These are phyloP conservation scores for Rhagonycha fulva DNA, from an alignment of 2,888 invertebrate genomes.

Conservation along the genomic window DNA sequence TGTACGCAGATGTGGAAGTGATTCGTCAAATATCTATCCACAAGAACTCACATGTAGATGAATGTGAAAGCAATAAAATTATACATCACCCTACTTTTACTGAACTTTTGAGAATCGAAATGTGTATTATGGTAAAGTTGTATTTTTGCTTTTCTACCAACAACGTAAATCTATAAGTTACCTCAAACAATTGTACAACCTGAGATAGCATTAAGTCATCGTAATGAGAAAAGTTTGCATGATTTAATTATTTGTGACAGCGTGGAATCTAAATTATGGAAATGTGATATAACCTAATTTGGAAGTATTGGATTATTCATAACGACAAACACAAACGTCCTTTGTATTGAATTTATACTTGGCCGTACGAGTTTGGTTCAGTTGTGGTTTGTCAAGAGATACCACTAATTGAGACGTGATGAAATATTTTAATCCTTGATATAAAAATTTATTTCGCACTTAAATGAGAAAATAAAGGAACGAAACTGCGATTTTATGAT, in stretches of 20 bases:
- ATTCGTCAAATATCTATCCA: constrained; percentile 15
- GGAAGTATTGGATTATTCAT: constrained; percentile 40
- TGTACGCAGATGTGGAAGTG: constrained; percentile 17
- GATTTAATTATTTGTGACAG: constrained; percentile 41
- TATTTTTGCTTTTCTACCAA: constrained; percentile 3
- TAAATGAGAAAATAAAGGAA: background rate
- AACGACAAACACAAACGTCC: constrained; percentile 34
- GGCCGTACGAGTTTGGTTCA: constrained; percentile 22
- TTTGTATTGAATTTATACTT: constrained; percentile 34
- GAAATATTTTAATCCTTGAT: background rate
- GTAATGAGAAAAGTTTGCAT: constrained; percentile 43
- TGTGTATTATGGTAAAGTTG: constrained; percentile 4
- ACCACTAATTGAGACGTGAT: constrained; percentile 32
- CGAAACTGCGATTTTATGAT: background rate
- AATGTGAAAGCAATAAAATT: constrained; percentile 26
- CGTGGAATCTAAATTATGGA: constrained; percentile 41
- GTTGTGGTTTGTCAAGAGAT: constrained; percentile 28
- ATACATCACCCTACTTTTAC: constrained; percentile 21
- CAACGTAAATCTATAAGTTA: constrained; percentile 13
- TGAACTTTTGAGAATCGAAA: constrained; percentile 13
- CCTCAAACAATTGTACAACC: constrained; percentile 24
- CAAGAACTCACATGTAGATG: constrained; percentile 10
- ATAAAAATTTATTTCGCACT: background rate
- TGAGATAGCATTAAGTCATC: constrained; percentile 28
- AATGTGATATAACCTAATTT: constrained; percentile 40